Percentiles rank a stretch among this genome's conserved stretches.
Conservation (phyloP, 2,797 vertebrate genomes). For the Lophius americanus region DNA sequence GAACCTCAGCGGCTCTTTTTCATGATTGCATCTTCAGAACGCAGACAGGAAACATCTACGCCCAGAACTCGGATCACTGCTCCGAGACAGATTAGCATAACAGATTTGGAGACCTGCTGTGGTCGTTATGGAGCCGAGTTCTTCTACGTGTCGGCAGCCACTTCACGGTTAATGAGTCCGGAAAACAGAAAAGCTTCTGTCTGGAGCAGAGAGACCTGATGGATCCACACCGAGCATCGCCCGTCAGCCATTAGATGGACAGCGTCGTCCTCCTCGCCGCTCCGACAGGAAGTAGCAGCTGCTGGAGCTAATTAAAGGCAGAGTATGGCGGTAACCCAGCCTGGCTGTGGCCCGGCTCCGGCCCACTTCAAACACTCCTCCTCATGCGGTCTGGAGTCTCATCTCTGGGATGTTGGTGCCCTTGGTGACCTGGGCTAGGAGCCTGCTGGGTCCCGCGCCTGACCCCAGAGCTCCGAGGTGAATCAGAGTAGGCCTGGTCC, state of each 20-base stretch:
- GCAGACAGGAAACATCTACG: conserved; percentile 57
- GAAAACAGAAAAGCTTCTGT: conserved; percentile 49
- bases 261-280: conserved; percentile 75
- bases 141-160: conserved; percentile 58
- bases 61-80: conserved; percentile 54
- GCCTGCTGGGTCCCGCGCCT: conserved; percentile 76
- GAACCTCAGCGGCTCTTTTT: conserved; percentile 57
- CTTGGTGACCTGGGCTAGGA: conserved; percentile 75
- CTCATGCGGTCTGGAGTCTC: conserved; percentile 80
- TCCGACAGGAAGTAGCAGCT: conserved; percentile 85
- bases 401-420: conserved; percentile 72
- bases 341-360: conserved; percentile 64
- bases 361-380: conserved; percentile 83
- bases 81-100: conserved; percentile 81
- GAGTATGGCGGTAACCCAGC: conserved; percentile 85
- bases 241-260: conserved; percentile 81
- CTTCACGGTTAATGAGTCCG: conserved; percentile 67
- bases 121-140: conserved; percentile 70
- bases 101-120: conserved; percentile 81
- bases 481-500: conserved; percentile 61
- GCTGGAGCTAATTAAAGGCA: conserved; percentile 90
- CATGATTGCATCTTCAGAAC: conserved; percentile 63
- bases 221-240: conserved; percentile 74
- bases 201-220: conserved; percentile 68
- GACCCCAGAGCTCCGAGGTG: conserved; percentile 74